A percentile compares a stretch with the other conserved stretches of the same genome.
Conservation (phyloP, 2,113 vertebrate species). For the Bufo bufo region DNA sequence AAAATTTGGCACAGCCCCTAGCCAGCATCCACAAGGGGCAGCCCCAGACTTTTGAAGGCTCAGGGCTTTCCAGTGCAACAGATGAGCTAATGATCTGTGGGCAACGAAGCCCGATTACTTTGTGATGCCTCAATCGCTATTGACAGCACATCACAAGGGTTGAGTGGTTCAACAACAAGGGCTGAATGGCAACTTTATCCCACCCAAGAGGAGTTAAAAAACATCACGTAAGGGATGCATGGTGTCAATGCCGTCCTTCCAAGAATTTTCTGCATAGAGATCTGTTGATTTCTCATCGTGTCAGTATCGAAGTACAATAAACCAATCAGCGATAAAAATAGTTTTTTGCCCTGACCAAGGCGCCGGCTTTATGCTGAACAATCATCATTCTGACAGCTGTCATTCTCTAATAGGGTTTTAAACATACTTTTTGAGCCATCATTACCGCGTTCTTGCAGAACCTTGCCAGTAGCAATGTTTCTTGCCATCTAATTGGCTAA, state of each 20-base stretch:
- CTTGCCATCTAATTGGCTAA: slow-evolving; percentile 44
- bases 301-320: background rate
- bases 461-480: slow-evolving; percentile 37
- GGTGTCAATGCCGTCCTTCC: background rate
- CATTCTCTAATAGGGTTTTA: slow-evolving; percentile 36
- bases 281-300: background rate
- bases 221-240: too few relatives aligned
- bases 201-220: too few relatives aligned
- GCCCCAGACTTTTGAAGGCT: too few relatives aligned
- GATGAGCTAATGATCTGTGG: too few relatives aligned
- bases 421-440: slow-evolving; percentile 20
- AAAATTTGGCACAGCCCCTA: too few relatives aligned
- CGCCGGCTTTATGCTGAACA: slow-evolving; percentile 10
- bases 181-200: too few relatives aligned
- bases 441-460: background rate
- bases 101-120: too few relatives aligned
- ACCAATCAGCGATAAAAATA: slow-evolving; percentile 12
- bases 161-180: too few relatives aligned
- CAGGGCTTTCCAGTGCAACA: too few relatives aligned
- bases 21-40: too few relatives aligned
- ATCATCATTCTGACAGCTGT: slow-evolving; percentile 49
- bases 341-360: background rate
- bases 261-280: background rate
- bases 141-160: too few relatives aligned
- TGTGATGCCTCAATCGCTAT: too few relatives aligned